phyloP scores from a whole-genome alignment of 1,140 invertebrate genomes.

The Drosophila murphyi region DNA sequence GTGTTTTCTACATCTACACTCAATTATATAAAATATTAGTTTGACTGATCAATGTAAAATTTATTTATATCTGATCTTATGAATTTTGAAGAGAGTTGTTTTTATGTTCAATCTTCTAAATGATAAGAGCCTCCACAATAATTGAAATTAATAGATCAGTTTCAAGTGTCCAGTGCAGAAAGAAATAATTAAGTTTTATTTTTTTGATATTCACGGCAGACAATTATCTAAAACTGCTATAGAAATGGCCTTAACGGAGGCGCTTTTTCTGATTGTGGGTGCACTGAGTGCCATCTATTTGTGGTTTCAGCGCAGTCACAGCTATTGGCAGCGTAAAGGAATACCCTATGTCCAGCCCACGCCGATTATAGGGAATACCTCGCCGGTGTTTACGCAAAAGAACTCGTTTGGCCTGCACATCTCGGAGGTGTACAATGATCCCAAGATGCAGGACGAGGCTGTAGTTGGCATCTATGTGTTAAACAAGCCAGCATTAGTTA shows the following conservation, averaged over 20 bases:
- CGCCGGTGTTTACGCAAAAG: conserved; percentile 50
- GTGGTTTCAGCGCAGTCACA: conserved; percentile 69
- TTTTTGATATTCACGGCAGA: background rate
- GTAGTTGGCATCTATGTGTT: conserved; percentile 84
- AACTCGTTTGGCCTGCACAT: conserved; percentile 65
- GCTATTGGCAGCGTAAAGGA: conserved; percentile 77
- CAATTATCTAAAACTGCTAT: conserved; percentile 15
- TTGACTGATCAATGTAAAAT: background rate
- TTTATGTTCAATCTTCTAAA: background rate
- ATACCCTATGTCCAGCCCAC: conserved; percentile 66
- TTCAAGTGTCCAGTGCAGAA: no score
- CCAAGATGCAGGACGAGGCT: conserved; percentile 60
- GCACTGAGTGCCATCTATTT: conserved; percentile 52
- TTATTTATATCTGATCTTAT: background rate
- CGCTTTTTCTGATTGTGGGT: conserved; percentile 51
- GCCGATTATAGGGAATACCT: conserved; percentile 69
- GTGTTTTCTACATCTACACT: no score
- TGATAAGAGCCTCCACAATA: background rate
- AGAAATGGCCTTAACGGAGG: conserved; percentile 60
- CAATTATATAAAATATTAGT: no score
- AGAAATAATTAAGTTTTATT: no score
- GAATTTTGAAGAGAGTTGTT: background rate
- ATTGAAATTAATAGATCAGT: background rate
- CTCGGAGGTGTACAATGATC: conserved; percentile 66
- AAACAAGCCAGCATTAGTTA: conserved; percentile 84